Base-by-base conservation (phyloP, 2,113 vertebrate species). In the Ochotona curzoniae region DNA sequence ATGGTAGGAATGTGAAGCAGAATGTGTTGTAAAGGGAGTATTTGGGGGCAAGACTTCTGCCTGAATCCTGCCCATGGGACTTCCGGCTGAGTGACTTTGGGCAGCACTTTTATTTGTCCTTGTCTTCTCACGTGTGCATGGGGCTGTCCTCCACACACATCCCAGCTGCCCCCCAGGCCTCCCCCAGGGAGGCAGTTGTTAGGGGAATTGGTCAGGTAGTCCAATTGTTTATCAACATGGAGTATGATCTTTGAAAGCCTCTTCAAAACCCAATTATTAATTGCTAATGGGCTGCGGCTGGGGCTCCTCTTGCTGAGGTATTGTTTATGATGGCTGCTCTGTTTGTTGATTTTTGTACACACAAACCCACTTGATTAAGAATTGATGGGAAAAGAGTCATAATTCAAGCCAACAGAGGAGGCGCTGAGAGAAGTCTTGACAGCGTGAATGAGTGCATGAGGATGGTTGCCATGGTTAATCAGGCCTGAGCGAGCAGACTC, bases 361-460 rank as follows among this genome's bases (percentile, higher is more conserved):
- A 94, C 66, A 90, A 91, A 92, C 88, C 74, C 92, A 95, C 90
- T 96, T 95, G 96, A 96, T 96, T 96, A 96, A 96, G 93, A 93
- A 88, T 73, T 90, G 92, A 93, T 94, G 82, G 25, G 54, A 35
- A 87, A 93, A 86, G 73, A 78, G 63, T 76, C 30, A 6, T 96
- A 96, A 96, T 96, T 96, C 88, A 87, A 91, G 89, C 75, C 90
- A 95, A 93, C 92, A 93, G 90, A 96, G 75, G 57, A 76, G 90
- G 79, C 67, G 92, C 54, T 23, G 5, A 0, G 26, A 81, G 80
- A 82, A 89, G 90, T 75, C 63, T 89, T 95, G 94, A 89, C 93
- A 94, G 93, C 93, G 1, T 94, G 95, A 97, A 95, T 96, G 87
- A 91, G 86, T 28, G 63, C 61, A 1, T 81, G 64, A 94, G 87